phyloP scores from a whole-genome alignment of 2,113 vertebrate species.

The Ahaetulla prasina region DNA sequence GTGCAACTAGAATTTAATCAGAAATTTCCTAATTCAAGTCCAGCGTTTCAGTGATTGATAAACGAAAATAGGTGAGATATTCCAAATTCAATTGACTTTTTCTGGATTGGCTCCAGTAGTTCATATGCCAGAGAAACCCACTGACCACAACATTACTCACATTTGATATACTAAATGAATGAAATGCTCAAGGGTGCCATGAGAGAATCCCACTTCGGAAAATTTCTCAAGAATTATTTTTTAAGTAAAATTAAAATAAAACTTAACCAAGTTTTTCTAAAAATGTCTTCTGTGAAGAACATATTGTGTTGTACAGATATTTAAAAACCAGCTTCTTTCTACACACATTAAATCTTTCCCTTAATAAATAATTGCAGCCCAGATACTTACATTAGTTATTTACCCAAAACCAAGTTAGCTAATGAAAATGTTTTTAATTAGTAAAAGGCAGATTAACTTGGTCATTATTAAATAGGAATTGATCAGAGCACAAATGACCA shows the following conservation, averaged over 20 bases:
- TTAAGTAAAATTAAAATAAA: background rate
- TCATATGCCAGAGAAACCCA: background rate
- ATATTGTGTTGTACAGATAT: conserved; percentile 33
- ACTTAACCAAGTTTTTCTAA: conserved; percentile 11
- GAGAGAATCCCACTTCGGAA: background rate
- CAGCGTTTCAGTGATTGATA: background rate
- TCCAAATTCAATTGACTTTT: background rate
- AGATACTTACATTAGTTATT: conserved; percentile 69
- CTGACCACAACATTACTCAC: background rate
- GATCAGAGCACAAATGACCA: conserved; percentile 66
- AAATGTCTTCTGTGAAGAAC: conserved; percentile 15
- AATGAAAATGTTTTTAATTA: conserved; percentile 76
- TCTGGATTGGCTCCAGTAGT: background rate
- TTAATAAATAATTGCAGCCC: conserved; percentile 60
- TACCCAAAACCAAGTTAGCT: conserved; percentile 65
- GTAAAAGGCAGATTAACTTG: conserved; percentile 71
- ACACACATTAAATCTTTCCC: conserved; percentile 43
- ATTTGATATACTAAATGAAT: background rate
- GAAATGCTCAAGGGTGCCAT: background rate
- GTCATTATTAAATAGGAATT: conserved; percentile 72
- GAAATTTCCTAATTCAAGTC: background rate
- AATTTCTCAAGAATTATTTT: background rate
- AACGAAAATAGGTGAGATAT: background rate
- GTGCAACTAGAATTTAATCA: background rate
- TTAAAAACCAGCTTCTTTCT: conserved; percentile 58